Conservation (phyloP, 1,140 invertebrate species). For the Drosophila kepulauana region DNA sequence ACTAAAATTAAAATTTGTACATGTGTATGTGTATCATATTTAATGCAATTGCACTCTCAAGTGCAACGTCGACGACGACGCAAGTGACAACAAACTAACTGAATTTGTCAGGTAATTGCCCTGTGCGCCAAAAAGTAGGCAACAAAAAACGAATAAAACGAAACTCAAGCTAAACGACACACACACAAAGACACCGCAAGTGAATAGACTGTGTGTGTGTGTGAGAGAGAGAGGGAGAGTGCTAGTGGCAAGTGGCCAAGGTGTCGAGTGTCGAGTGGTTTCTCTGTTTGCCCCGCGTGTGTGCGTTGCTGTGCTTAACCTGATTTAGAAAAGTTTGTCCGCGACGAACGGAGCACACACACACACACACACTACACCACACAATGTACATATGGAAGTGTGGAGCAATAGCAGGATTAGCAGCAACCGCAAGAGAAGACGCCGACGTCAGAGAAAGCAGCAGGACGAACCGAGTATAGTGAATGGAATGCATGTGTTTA, state of each 20-base stretch:
- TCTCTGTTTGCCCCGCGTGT: constrained; percentile 28
- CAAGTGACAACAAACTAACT: constrained; percentile 58
- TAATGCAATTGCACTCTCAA: constrained; percentile 68
- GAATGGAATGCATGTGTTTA: constrained; percentile 60
- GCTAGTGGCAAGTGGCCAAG: constrained; percentile 33
- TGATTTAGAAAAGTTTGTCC: constrained; percentile 71
- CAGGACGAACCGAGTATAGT: constrained; percentile 14
- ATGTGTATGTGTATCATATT: constrained; percentile 51
- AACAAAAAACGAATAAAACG: constrained; percentile 35
- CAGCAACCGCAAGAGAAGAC: constrained; percentile 63
- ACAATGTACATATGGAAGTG: constrained; percentile 62
- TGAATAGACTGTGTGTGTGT: constrained; percentile 5
- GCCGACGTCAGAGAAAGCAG: constrained; percentile 43
- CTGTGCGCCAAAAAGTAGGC: constrained; percentile 42
- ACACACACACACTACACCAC: constrained; percentile 9
- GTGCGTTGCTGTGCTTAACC: constrained; percentile 61
- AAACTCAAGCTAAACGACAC: constrained; percentile 41
- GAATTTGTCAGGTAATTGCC: constrained; percentile 66
- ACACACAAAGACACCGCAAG: constrained; percentile 16
- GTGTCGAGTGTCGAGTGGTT: constrained; percentile 30
- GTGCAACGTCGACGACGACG: constrained; percentile 14
- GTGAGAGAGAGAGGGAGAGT: constrained; percentile 5
- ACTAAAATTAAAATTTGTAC: constrained; percentile 59
- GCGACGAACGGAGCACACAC: constrained; percentile 20
- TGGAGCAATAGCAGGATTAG: constrained; percentile 39